Evolutionary conservation across 2,888 invertebrate species (phyloP), one percentile per base, ranked within the genome.

Genomic region (Xestobium rufovillosum): DNA sequence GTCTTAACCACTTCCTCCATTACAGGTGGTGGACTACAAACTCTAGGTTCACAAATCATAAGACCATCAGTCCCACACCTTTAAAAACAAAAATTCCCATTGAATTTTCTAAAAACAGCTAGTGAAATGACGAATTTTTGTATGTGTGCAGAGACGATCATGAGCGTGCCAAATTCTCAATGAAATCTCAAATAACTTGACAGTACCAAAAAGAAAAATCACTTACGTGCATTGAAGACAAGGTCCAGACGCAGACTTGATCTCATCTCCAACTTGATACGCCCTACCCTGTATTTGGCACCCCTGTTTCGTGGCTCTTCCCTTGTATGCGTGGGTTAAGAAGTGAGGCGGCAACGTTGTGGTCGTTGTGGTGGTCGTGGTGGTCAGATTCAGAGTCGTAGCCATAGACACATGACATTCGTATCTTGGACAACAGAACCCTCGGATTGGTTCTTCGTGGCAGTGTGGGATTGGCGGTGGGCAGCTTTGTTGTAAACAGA

Each of bases 171-270:
- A n/a, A n/a, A n/a, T n/a, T n/a, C n/a, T n/a, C n/a, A n/a, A n/a
- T n/a, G n/a, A n/a, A n/a, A n/a, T n/a, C n/a, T n/a, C n/a, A n/a
- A n/a, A n/a, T n/a, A n/a, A n/a, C n/a, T n/a, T n/a, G n/a, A n/a
- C n/a, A n/a, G n/a, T n/a, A n/a, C n/a, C n/a, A n/a, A n/a, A n/a
- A n/a, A n/a, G n/a, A n/a, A n/a, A n/a, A n/a, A n/a, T 14, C 43
- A 84, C 86, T 85, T 75, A 92, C 90, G 80, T 85, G 88, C 92
- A 92, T 65, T 87, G 82, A 68, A 90, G 80, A 71, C 92, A 92
- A 59, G 92, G 91, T 56, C 90, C 90, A 55, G 90, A 91, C 34
- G 89, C 82, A 44, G 87, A 80, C 55, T 78, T 76, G 47, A 92
- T 85, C 38, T 79, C 74, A 64, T 91, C 87, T 50, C 91, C 91